A percentile compares a stretch with the other conserved stretches of the same genome.
These are phyloP conservation scores for Lytechinus variegatus DNA, from an alignment of 35 echinoderm and acorn worm species.

Conservation along the genomic window DNA sequence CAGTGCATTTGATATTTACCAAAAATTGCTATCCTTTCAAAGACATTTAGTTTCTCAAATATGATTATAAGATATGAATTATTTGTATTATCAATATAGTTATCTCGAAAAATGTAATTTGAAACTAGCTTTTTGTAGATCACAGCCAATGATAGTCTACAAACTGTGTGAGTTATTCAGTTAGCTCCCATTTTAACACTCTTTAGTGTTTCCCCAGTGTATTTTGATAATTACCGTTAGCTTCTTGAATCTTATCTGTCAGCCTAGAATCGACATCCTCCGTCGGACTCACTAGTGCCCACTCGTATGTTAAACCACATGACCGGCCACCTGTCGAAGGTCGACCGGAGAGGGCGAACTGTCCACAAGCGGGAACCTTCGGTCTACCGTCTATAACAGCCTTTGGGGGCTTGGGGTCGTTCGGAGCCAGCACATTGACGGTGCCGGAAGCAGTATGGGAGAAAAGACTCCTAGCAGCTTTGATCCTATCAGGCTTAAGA, in stretches of 20 bases:
- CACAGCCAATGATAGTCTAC: no score
- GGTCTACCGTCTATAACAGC: conserved; percentile 48
- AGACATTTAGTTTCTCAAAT: no score
- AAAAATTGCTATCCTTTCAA: no score
- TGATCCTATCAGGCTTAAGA: conserved; percentile 42
- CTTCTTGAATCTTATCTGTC: background rate
- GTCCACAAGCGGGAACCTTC: conserved; percentile 67
- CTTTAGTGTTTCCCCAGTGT: no score
- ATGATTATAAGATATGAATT: no score
- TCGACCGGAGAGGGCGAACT: conserved; percentile 39
- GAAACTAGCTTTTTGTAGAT: no score
- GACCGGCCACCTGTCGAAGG: conserved; percentile 69
- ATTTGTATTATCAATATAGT: no score
- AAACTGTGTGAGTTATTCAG: no score
- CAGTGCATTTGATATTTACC: no score
- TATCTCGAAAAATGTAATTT: no score
- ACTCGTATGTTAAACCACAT: conserved; percentile 61
- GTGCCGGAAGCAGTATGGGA: conserved; percentile 35
- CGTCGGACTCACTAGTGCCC: conserved; percentile 13
- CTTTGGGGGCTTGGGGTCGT: conserved; percentile 22
- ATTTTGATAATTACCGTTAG: background rate
- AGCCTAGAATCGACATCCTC: background rate
- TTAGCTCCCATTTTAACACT: no score
- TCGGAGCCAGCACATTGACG: conserved; percentile 51
- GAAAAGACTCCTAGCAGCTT: conserved; percentile 41